Conservation (phyloP, 1,140 invertebrate genomes). For the Drosophila lowei region DNA sequence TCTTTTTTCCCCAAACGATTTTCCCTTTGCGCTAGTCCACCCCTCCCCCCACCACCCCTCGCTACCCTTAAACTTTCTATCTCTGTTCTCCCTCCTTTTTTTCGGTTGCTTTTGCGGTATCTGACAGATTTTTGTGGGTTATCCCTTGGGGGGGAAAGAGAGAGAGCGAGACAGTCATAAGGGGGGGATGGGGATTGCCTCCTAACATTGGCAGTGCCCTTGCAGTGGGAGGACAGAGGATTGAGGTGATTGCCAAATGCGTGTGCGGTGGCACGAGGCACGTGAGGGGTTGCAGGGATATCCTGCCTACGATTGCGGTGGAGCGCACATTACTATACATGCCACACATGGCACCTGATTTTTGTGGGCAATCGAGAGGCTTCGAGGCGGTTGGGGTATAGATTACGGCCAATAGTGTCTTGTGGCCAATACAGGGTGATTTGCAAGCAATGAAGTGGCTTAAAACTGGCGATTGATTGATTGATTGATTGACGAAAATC, state of each 20-base stretch:
- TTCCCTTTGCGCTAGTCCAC: constrained; percentile 36
- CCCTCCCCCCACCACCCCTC: neutral
- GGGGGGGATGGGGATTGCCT: constrained; percentile 9
- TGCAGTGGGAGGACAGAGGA: constrained; percentile 9
- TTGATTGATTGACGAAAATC: no score
- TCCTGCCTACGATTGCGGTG: no score
- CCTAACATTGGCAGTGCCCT: constrained; percentile 44
- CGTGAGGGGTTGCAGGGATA: constrained; percentile 20
- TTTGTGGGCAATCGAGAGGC: constrained; percentile 15
- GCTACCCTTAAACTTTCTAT: no score
- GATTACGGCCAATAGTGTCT: no score
- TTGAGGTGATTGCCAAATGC: no score
- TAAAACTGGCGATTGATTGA: no score
- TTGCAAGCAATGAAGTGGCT: no score
- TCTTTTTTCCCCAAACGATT: constrained; percentile 64
- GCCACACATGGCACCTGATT: constrained; percentile 47
- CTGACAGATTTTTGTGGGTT: constrained; percentile 80
- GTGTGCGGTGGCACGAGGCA: neutral
- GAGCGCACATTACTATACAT: constrained; percentile 19
- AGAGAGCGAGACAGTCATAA: neutral
- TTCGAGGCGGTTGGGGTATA: no score
- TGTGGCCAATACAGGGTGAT: no score
- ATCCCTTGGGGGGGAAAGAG: constrained; percentile 25
- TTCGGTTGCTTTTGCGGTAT: constrained; percentile 66
- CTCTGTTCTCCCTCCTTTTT: constrained; percentile 17